Conservation (phyloP, 2,113 vertebrate genomes). For the Ictalurus punctatus region DNA sequence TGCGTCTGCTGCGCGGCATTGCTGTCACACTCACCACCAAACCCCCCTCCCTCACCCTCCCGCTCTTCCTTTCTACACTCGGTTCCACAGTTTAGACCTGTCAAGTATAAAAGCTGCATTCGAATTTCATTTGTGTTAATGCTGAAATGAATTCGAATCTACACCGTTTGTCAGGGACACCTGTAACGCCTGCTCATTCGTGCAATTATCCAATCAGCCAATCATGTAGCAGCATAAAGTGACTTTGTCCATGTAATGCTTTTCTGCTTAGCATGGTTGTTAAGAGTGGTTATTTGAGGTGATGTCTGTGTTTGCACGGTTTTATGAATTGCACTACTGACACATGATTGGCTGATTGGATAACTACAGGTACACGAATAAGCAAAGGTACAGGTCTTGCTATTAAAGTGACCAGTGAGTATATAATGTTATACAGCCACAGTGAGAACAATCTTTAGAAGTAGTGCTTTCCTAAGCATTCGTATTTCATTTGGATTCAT, state of each 20-base stretch:
- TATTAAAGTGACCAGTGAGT: background rate
- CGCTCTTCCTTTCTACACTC: constrained; percentile 42
- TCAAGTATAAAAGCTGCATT: background rate
- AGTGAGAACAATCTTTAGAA: background rate
- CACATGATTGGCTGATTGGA: background rate
- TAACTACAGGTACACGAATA: background rate
- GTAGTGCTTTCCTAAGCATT: background rate
- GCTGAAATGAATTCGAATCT: background rate
- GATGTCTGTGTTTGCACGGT: background rate
- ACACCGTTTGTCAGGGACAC: background rate
- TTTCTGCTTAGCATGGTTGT: background rate
- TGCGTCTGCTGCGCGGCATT: constrained; percentile 64
- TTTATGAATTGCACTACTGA: background rate
- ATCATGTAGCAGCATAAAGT: background rate
- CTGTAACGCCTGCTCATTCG: background rate
- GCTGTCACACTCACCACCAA: constrained; percentile 63
- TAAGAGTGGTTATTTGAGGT: background rate
- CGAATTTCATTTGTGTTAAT: background rate
- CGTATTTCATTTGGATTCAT: background rate
- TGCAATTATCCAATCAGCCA: background rate
- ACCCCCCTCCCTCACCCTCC: constrained; percentile 36
- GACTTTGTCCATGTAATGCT: background rate
- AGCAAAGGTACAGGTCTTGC: background rate
- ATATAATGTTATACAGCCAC: background rate
- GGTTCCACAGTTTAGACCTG: background rate